A percentile compares a stretch with the other conserved stretches of the same genome.
Evolutionary conservation across 2,113 vertebrate species (phyloP).

Genomic region (Hiodon tergisus): DNA sequence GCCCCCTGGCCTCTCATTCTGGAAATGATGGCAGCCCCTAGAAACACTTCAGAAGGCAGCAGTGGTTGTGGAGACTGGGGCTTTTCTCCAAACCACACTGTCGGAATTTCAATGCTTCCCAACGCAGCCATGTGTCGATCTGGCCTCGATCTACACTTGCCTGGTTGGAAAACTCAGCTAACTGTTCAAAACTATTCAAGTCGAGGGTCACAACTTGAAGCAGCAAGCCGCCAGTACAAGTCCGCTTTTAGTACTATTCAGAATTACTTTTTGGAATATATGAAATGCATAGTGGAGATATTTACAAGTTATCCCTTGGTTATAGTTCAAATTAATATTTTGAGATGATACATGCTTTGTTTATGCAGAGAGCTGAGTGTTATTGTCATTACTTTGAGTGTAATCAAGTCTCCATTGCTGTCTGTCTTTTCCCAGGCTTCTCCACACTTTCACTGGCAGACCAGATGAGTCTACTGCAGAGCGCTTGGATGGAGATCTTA

Average conservation of each 20-base stretch:
- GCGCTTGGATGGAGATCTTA: constrained; percentile 99
- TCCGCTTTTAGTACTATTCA: neutral
- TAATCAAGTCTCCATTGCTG: constrained; percentile 23
- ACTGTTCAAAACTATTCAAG: too few relatives aligned
- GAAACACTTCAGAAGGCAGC: constrained; percentile 34
- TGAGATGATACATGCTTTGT: too few relatives aligned
- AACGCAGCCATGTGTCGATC: neutral
- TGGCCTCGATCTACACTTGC: neutral
- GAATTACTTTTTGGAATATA: neutral
- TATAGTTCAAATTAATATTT: too few relatives aligned
- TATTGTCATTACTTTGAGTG: neutral
- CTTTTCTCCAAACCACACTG: constrained; percentile 19
- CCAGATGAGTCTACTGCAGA: constrained; percentile 99
- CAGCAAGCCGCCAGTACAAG: neutral
- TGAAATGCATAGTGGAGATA: too few relatives aligned
- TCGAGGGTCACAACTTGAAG: too few relatives aligned
- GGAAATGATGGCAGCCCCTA: constrained; percentile 41
- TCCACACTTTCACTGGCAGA: constrained; percentile 96
- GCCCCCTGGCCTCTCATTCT: constrained; percentile 50
- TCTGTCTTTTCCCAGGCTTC: constrained; percentile 71
- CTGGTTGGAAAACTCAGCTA: neutral
- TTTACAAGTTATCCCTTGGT: too few relatives aligned
- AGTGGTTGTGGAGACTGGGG: constrained; percentile 6
- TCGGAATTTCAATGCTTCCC: constrained; percentile 35
- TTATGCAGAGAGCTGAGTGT: too few relatives aligned